Evolutionary conservation across 2,113 vertebrate genomes (phyloP).

Genomic region (Clarias batrachus): DNA sequence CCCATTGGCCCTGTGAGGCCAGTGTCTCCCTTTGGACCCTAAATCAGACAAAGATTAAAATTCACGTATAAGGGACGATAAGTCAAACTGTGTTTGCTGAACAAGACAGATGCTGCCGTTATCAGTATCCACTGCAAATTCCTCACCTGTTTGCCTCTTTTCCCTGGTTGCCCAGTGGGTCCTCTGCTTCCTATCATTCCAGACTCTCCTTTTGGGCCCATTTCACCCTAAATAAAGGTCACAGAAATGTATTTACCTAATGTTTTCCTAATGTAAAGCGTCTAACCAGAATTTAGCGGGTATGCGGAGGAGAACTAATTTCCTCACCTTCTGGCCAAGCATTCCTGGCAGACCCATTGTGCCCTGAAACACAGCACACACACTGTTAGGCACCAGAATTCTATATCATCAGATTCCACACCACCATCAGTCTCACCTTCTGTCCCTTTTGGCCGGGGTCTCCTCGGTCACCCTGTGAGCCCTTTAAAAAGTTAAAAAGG

Average conservation of each 20-base stretch:
- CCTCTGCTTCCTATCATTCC: slow-evolving; percentile 89
- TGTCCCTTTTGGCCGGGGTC: slow-evolving; percentile 87
- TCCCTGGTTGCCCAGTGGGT: slow-evolving; percentile 92
- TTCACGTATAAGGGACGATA: neutral
- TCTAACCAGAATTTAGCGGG: neutral
- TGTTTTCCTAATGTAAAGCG: neutral
- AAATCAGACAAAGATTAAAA: slow-evolving; percentile 48
- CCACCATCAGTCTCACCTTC: slow-evolving; percentile 72
- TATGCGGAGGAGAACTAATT: neutral
- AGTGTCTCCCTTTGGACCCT: slow-evolving; percentile 88
- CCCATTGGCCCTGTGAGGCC: slow-evolving; percentile 82
- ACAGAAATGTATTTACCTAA: neutral
- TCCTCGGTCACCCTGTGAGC: slow-evolving; percentile 85
- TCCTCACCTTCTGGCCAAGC: slow-evolving; percentile 92
- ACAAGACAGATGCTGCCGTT: neutral
- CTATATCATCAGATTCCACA: neutral
- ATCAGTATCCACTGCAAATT: neutral
- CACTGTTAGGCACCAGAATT: neutral
- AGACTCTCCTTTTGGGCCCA: slow-evolving; percentile 94
- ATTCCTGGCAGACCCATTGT: slow-evolving; percentile 91
- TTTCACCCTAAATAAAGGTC: slow-evolving; percentile 81
- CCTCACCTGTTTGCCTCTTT: slow-evolving; percentile 92
- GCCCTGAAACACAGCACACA: slow-evolving; percentile 75
- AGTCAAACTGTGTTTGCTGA: neutral
- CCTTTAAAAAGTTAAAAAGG: slow-evolving; percentile 70